Conservation (phyloP, 1,140 invertebrate genomes). For the Leptinotarsa undecemlineata region DNA sequence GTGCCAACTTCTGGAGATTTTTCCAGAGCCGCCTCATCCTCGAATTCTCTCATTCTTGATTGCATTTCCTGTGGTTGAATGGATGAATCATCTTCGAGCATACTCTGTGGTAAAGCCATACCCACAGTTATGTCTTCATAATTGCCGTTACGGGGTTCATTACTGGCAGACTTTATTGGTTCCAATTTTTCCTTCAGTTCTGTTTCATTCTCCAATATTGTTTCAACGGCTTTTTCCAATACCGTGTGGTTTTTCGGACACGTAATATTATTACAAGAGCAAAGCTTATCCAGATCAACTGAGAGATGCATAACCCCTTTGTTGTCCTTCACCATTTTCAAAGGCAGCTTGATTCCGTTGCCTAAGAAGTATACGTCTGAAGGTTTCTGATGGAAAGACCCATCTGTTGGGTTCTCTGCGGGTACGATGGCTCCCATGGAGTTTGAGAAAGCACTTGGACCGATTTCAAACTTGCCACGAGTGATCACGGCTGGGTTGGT, state of each 20-base stretch:
- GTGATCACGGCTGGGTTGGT: background rate
- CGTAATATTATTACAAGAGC: slow-evolving; percentile 41
- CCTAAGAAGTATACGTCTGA: slow-evolving; percentile 40
- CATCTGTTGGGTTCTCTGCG: slow-evolving; percentile 8
- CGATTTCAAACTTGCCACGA: slow-evolving; percentile 11
- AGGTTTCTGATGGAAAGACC: slow-evolving; percentile 18
- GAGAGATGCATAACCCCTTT: slow-evolving; percentile 40
- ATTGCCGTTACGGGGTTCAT: background rate
- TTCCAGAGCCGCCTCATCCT: background rate
- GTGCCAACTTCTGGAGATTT: background rate
- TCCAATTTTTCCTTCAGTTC: slow-evolving; percentile 37
- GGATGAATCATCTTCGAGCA: background rate
- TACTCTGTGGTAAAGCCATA: background rate
- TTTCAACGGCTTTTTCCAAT: slow-evolving; percentile 33
- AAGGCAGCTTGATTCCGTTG: slow-evolving; percentile 43
- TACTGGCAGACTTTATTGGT: background rate
- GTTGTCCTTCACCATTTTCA: slow-evolving; percentile 34
- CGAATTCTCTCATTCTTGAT: background rate
- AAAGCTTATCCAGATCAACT: slow-evolving; percentile 42
- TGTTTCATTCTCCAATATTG: slow-evolving; percentile 37
- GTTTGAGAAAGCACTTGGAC: background rate
- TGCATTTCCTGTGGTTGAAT: background rate
- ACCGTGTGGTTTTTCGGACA: slow-evolving; percentile 37
- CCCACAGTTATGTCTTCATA: background rate
- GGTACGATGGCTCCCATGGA: slow-evolving; percentile 41